Percentiles rank a stretch among this genome's conserved stretches.
Conservation (phyloP, 1,140 invertebrate genomes). For the Drosophila kikkawai region DNA sequence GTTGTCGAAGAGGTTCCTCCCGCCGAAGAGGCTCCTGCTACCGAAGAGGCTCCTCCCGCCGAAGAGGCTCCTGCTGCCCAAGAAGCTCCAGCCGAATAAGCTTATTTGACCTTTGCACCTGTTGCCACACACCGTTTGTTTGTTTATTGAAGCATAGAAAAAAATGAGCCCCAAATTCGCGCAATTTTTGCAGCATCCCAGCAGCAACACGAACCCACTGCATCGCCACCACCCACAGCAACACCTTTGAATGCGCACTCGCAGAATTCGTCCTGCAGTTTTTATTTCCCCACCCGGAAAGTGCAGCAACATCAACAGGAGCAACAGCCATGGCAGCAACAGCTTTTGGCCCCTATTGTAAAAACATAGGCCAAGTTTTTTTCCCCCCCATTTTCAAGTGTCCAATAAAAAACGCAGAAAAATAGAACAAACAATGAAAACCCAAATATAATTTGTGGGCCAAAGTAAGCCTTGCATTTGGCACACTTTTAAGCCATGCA, state of each 20-base stretch:
- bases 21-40: background rate
- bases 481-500: conserved; percentile 31
- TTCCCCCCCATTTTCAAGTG: conserved; percentile 12
- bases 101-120: conserved; percentile 47
- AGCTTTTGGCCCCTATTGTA: conserved; percentile 36
- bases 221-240: conserved; percentile 1
- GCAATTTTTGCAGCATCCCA: conserved; percentile 28
- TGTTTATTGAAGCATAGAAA: conserved; percentile 54
- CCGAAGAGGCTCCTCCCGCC: conserved; percentile 2
- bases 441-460: conserved; percentile 45
- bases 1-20: background rate
- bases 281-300: conserved; percentile 27
- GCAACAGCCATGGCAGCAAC: conserved; percentile 33
- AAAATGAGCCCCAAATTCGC: conserved; percentile 37
- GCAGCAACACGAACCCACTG: background rate
- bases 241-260: conserved; percentile 42
- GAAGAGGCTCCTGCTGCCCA: conserved; percentile 19
- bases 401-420: conserved; percentile 22
- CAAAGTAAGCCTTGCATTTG: conserved; percentile 27
- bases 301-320: conserved; percentile 34
- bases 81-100: conserved; percentile 20
- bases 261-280: conserved; percentile 42
- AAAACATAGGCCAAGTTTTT: conserved; percentile 23
- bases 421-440: conserved; percentile 33
- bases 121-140: conserved; percentile 51